Evolutionary conservation across 2,113 vertebrate genomes (phyloP), one percentile per base, ranked within the genome.

Genomic region (Engraulis encrasicolus): DNA sequence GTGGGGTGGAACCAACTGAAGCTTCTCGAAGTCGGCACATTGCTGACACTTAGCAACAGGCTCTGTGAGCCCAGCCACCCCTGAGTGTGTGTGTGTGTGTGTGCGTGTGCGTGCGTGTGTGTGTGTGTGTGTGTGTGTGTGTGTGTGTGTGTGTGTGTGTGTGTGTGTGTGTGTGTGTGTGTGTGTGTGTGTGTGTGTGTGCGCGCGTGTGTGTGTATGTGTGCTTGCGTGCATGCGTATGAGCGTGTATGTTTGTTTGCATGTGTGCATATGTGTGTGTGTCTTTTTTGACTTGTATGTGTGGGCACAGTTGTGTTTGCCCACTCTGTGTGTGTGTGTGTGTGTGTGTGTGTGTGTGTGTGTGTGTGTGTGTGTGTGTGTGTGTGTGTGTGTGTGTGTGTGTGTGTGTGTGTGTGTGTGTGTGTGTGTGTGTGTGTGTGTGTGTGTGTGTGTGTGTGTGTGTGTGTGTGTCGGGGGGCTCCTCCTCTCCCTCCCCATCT

Each of bases 331-430:
- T n/a, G n/a, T n/a, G n/a, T 34, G 79, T 81, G 48, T 54, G 58
- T 54, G 71, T 81, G 54, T 54, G 81, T 84, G n/a, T 84, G 78
- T 85, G 82, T 82, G 37, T 15, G 50, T 34, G 19, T 81, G 48
- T 66, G 1, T 82, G 0, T 6, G 49, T 84, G 38, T 36, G 77
- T 40, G 36, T 81, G 6, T 66, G n/a, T 12, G 20, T 11, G 5
- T 74, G 38, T 50, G 23, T 37, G 58, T 34, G 78, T 58, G 23
- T 37, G 54, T 74, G 45, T 52, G 61, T 81, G 61, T 86, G 54
- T 48, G 81, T 77, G 27, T 83, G 45, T 77, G 40, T 86, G 40
- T 52, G 36, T 54, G 78, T 80, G 54, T 77, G 58, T 54, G 81
- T 37, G 48, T 48, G 82, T n/a, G 85, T 54, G 49, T 80, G 78